Percentiles rank a stretch among this genome's conserved stretches.
phyloP scores from a whole-genome alignment of 2,113 vertebrate genomes.

The Mobula hypostoma region DNA sequence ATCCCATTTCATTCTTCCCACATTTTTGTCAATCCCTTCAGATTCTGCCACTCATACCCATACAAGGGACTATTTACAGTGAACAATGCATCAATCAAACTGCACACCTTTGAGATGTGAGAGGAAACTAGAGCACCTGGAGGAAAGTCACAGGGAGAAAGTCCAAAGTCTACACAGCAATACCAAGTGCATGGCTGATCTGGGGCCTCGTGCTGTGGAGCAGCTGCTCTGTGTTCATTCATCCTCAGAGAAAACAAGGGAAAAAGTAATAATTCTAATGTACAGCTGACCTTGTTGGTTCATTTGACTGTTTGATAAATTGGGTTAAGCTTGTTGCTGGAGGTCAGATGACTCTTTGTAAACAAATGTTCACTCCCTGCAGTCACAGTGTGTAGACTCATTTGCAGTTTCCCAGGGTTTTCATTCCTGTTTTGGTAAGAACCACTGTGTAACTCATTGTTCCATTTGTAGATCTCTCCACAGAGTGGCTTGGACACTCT shows the following conservation, averaged over 20 bases:
- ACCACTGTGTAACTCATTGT: not conserved
- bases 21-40: too few relatives aligned
- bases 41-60: too few relatives aligned
- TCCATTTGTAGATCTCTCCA: not conserved
- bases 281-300: not conserved
- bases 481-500: not conserved
- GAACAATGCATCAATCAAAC: too few relatives aligned
- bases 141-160: not conserved
- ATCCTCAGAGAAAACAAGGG: not conserved
- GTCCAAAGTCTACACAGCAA: too few relatives aligned
- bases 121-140: not conserved
- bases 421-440: not conserved
- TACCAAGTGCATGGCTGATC: too few relatives aligned
- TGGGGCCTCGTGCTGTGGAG: too few relatives aligned
- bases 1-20: too few relatives aligned
- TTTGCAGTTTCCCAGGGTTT: not conserved
- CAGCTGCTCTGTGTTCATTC: too few relatives aligned
- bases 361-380: not conserved
- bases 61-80: too few relatives aligned
- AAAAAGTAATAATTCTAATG: not conserved
- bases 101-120: not conserved
- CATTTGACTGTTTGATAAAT: not conserved
- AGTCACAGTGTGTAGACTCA: not conserved
- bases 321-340: not conserved
- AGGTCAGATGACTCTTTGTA: not conserved